Evolutionary conservation across 2,113 vertebrate genomes (phyloP), one percentile per base, ranked within the genome.

Genomic region (Arenaria interpres): DNA sequence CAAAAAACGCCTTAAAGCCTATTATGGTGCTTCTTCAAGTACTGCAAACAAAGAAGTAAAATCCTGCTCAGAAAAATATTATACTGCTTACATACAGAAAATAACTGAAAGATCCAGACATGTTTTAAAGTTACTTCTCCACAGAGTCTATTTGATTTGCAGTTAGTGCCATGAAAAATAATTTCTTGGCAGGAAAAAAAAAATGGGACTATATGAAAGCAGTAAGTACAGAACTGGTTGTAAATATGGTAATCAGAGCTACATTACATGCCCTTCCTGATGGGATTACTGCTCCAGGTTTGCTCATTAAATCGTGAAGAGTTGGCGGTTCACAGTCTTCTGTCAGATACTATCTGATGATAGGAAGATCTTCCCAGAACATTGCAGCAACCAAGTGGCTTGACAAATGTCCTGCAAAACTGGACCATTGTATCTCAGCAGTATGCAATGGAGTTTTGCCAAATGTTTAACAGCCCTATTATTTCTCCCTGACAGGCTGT

Each of bases 401-500:
- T 88, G 63, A 91, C 73, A 92, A 92, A 93, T 0, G 1, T 90
- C 71, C 66, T 62, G 66, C n/a, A 78, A 95, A 95, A 88, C 51
- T 75, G 48, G 41, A 83, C 77, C 86, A 50, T 32, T 56, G n/a
- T 81, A 69, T 93, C 86, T 95, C 66, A 53, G 62, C 73, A 93
- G 68, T 24, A 37, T 27, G 33, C 35, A 59, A 23, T 91, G 95
- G 78, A 92, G 78, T 57, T 86, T 57, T 94, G 96, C 87, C 93
- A 97, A 90, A 37, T 62, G 77, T 59, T 46, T 91, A 96, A 94
- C 89, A 94, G 92, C 85, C 73, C 77, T 91, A 82, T 96, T 94
- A 95, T 88, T 95, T 95, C 87, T 92, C 78, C 45, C 90, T 81
- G 89, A 94, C 83, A 97, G 74, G 50, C 85, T 93, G 77, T 89